Evolutionary conservation across 1,140 invertebrate species (phyloP), one percentile per base, ranked within the genome.

Genomic region (Neoseiulus cucumeris): DNA sequence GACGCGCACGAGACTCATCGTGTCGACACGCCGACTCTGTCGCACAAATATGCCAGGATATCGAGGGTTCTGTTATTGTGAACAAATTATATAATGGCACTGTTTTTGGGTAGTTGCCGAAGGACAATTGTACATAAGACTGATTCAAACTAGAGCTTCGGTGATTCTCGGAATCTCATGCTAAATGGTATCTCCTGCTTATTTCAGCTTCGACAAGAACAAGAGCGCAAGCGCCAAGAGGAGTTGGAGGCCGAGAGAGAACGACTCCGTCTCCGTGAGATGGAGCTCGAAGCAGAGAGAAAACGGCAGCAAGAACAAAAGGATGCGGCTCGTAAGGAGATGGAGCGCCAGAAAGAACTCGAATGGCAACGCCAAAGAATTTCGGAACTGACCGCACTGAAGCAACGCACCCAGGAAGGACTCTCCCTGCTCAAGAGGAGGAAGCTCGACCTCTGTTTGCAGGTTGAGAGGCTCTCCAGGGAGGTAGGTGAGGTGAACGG

Each of bases 291-390:
- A 59, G 70, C 87, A 89, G 75, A 82, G 86, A 71, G 89, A 90
- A 76, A 59, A 85, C 84, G 17, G 78, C 29, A 65, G 66, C 65
- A 45, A 55, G 65, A 65, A 65, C 47, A 64, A 65, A 65, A 51
- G 44, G 42, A 65, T n/a, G 75, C 77, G 67, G 77, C 77, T 5
- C 71, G 79, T n/a, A 85, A 86, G 76, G 91, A 96, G 78, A 85
- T 95, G 82, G 93, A 97, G 74, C 81, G 91, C 67, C 92, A 97
- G 72, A 81, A 93, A 45, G 89, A 94, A 72, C 79, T 91, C 67
- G 93, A 97, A 78, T 94, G 92, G 91, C 94, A 98, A 76, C 88
- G 86, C 72, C 89, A 94, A 73, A 83, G 91, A 72, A 83, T 85
- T 42, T 83, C 87, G 66, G 89, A 93, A 74, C 78, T 93, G 65